A percentile compares a stretch with the other conserved stretches of the same genome.
phyloP scores from a whole-genome alignment of 1,140 invertebrate species.

The Dinothrombium tinctorium region DNA sequence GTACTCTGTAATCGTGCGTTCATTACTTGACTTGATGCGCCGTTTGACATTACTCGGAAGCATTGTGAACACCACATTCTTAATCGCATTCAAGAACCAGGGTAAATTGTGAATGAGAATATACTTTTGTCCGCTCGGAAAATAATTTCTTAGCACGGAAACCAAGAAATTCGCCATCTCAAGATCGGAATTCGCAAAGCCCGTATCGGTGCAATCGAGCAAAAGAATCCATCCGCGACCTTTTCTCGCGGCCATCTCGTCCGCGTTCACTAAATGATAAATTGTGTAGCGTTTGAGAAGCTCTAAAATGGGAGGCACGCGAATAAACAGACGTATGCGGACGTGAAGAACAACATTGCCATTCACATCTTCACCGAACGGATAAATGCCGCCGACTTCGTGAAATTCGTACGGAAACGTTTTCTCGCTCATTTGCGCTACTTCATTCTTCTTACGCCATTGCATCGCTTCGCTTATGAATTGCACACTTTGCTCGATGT shows the following conservation, averaged over 20 bases:
- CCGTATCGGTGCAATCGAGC: conserved; percentile 6
- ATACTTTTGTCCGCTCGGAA: conserved; percentile 6
- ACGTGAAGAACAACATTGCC: conserved; percentile 7
- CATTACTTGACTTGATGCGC: conserved; percentile 2
- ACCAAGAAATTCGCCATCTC: conserved; percentile 6
- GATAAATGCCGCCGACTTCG: conserved; percentile 2
- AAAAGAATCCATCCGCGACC: conserved; percentile 3
- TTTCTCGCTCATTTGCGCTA: background rate
- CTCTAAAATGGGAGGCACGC: background rate
- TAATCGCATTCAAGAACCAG: conserved; percentile 3
- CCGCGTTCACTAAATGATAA: conserved; percentile 2
- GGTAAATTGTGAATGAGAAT: conserved; percentile 4
- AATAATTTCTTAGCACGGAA: conserved; percentile 4
- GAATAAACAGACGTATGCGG: conserved; percentile 1
- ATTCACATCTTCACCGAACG: background rate
- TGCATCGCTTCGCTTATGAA: background rate
- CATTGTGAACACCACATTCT: background rate
- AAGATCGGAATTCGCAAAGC: conserved; percentile 5
- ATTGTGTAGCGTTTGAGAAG: conserved; percentile 2
- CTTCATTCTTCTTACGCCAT: background rate
- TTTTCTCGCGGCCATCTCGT: background rate
- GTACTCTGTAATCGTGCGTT: conserved; percentile 4
- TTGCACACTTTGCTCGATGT: background rate
- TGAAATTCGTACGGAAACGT: conserved; percentile 2
- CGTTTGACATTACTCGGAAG: conserved; percentile 1